phyloP scores from a whole-genome alignment of 2,888 invertebrate species.

The Carcina quercana region DNA sequence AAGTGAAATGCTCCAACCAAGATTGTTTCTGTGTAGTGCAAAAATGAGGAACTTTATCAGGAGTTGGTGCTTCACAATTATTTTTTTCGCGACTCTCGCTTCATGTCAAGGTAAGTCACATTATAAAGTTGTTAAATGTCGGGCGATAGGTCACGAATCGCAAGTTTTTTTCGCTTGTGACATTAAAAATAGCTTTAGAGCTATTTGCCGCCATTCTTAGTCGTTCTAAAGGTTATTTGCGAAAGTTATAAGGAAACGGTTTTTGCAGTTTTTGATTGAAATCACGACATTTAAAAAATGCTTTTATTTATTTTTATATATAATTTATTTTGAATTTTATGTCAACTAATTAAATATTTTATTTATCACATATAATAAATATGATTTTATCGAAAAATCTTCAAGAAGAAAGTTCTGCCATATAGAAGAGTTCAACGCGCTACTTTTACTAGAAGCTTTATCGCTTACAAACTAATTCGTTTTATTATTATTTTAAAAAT shows the following conservation, averaged over 20 bases:
- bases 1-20: slow-evolving; percentile 60
- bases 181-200: slow-evolving; percentile 4
- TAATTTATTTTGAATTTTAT: too few relatives aligned
- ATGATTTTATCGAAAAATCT: too few relatives aligned
- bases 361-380: too few relatives aligned
- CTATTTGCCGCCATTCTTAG: too few relatives aligned
- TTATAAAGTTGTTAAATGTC: slow-evolving; percentile 16
- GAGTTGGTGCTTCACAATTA: slow-evolving; percentile 33
- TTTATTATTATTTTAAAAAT: too few relatives aligned
- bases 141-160: slow-evolving; percentile 7
- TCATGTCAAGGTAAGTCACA: slow-evolving; percentile 61
- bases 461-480: too few relatives aligned
- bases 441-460: too few relatives aligned
- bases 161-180: slow-evolving; percentile 1
- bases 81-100: slow-evolving; percentile 35
- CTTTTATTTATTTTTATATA: neutral
- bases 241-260: too few relatives aligned
- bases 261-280: too few relatives aligned
- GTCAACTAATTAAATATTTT: too few relatives aligned
- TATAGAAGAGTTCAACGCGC: slow-evolving; percentile 45
- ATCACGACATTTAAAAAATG: too few relatives aligned
- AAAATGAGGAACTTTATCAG: slow-evolving; percentile 30
- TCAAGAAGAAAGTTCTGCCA: slow-evolving; percentile 14
- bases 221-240: too few relatives aligned
- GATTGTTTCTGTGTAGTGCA: slow-evolving; percentile 50